phyloP scores from a whole-genome alignment of 2,888 invertebrate genomes.

The Salticus scenicus region DNA sequence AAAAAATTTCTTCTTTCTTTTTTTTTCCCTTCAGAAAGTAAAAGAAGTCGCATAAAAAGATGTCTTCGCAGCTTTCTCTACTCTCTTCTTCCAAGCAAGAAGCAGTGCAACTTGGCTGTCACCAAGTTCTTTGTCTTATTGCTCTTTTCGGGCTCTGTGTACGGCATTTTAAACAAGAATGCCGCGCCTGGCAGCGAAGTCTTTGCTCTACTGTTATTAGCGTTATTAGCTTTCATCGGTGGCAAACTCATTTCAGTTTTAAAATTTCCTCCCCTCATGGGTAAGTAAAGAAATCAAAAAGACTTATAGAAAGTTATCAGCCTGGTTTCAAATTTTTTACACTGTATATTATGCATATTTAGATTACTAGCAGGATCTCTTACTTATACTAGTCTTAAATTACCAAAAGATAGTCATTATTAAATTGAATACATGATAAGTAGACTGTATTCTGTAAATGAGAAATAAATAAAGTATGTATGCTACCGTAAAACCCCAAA shows the following conservation, averaged over 20 bases:
- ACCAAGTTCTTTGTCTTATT: constrained; percentile 26
- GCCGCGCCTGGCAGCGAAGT: constrained; percentile 49
- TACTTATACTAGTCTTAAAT: neutral
- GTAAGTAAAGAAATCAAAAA: constrained; percentile 24
- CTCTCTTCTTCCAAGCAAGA: constrained; percentile 6
- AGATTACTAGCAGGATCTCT: neutral
- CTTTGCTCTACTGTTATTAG: constrained; percentile 51
- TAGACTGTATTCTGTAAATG: neutral
- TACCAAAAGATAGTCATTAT: neutral
- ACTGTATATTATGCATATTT: neutral
- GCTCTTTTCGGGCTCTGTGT: constrained; percentile 37
- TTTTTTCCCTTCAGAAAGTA: neutral
- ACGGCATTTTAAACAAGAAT: constrained; percentile 35
- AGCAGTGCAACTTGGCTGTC: neutral
- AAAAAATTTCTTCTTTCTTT: neutral
- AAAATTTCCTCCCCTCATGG: constrained; percentile 62
- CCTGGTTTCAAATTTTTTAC: neutral
- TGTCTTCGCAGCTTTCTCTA: neutral
- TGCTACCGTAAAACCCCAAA: no score
- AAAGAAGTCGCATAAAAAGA: constrained; percentile 1
- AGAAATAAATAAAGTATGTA: neutral
- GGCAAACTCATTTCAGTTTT: constrained; percentile 45
- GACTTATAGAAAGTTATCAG: neutral
- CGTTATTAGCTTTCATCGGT: constrained; percentile 38
- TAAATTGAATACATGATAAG: no score